These are phyloP conservation scores for Calliphora vomitoria DNA, from an alignment of 2,888 invertebrate genomes.

Conservation along the genomic window DNA sequence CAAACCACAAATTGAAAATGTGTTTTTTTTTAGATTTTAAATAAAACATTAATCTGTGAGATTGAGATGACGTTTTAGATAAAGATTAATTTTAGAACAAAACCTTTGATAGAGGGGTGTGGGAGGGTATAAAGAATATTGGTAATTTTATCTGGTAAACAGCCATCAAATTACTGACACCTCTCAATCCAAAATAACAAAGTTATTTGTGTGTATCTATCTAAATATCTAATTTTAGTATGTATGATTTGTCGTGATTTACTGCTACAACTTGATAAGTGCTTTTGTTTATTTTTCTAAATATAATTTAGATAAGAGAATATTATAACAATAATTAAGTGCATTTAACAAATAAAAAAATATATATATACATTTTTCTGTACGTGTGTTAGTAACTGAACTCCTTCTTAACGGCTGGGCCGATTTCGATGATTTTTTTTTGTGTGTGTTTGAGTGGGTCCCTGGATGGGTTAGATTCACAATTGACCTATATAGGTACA, in stretches of 20 bases:
- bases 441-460: too few relatives aligned
- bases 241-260: neutral
- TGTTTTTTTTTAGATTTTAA: too few relatives aligned
- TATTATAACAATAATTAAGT: neutral
- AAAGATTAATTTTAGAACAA: neutral
- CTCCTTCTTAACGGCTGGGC: too few relatives aligned
- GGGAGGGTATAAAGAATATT: neutral
- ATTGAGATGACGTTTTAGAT: neutral
- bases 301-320: neutral
- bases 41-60: too few relatives aligned
- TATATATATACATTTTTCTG: too few relatives aligned
- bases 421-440: too few relatives aligned
- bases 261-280: neutral
- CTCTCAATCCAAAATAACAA: neutral
- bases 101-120: too few relatives aligned
- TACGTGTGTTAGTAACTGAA: too few relatives aligned
- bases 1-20: constrained; percentile 29
- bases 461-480: too few relatives aligned
- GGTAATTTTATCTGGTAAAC: constrained; percentile 16
- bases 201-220: neutral
- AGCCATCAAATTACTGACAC: constrained; percentile 30
- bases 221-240: neutral
- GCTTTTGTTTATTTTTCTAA: too few relatives aligned
- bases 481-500: too few relatives aligned
- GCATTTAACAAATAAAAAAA: too few relatives aligned